Percentiles rank a stretch among this genome's conserved stretches.
These are phyloP conservation scores for Myotis pilosus DNA, from an alignment of 2,797 vertebrate genomes.

Conservation along the genomic window DNA sequence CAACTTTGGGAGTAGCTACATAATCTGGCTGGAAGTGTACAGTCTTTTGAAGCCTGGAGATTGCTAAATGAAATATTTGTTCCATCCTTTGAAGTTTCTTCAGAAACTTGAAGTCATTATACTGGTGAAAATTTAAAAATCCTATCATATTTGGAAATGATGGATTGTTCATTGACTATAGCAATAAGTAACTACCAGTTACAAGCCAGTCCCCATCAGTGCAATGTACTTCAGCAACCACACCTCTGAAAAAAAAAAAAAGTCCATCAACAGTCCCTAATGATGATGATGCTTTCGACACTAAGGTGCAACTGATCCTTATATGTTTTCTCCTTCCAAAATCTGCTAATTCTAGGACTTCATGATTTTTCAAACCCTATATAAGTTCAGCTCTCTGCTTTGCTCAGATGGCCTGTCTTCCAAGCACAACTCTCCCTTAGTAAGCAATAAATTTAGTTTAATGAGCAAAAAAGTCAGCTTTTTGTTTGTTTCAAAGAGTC, in stretches of 20 bases:
- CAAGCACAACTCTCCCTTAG: not conserved
- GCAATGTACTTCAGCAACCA: not conserved
- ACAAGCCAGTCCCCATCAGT: not conserved
- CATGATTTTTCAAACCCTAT: not conserved
- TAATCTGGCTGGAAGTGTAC: not conserved
- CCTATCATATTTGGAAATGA: not conserved
- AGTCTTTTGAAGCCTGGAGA: not conserved
- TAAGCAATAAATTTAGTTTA: not conserved
- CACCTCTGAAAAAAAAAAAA: not conserved
- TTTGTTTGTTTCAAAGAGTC: not conserved
- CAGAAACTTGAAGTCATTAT: not conserved
- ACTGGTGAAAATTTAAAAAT: not conserved
- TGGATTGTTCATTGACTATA: not conserved
- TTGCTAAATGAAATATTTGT: not conserved
- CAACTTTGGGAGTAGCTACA: not conserved
- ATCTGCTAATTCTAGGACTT: not conserved
- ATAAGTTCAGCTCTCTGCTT: not conserved
- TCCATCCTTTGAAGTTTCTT: not conserved
- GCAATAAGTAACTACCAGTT: not conserved
- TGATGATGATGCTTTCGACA: not conserved
- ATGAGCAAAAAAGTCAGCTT: not conserved
- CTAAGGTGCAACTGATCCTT: not conserved
- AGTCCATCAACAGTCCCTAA: not conserved
- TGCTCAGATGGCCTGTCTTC: not conserved
- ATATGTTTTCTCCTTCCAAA: not conserved